Conservation (phyloP, 2,888 invertebrate species). For the Choreutis nemorana region DNA sequence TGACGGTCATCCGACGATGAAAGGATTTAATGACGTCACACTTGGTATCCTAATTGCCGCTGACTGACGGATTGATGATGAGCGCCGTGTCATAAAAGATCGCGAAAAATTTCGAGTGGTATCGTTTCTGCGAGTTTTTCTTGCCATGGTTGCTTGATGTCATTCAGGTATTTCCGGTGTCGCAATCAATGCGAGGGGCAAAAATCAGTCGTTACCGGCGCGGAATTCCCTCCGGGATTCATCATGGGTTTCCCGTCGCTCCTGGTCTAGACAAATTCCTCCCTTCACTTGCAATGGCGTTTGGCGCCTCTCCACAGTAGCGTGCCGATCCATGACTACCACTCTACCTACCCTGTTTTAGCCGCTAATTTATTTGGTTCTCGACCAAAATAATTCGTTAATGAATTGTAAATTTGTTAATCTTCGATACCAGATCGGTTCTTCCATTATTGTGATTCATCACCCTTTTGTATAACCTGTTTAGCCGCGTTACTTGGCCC, state of each 20-base stretch:
- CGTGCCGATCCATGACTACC: too few relatives aligned
- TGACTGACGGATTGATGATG: slow-evolving; percentile 2
- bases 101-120: slow-evolving; percentile 2
- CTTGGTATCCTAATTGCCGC: too few relatives aligned
- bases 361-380: too few relatives aligned
- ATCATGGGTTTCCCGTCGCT: slow-evolving; percentile 49
- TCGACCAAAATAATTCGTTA: too few relatives aligned
- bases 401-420: too few relatives aligned
- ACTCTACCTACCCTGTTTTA: too few relatives aligned
- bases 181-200: slow-evolving; percentile 40
- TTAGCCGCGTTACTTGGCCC: slow-evolving; percentile 20
- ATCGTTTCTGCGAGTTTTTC: too few relatives aligned
- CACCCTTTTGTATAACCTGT: too few relatives aligned
- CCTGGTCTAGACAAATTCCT: slow-evolving; percentile 23
- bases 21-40: slow-evolving; percentile 1
- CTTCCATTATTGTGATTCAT: too few relatives aligned
- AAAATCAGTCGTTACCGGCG: slow-evolving; percentile 24
- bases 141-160: too few relatives aligned
- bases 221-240: slow-evolving; percentile 45
- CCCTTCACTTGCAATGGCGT: slow-evolving; percentile 19
- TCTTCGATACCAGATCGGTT: too few relatives aligned
- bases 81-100: too few relatives aligned
- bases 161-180: slow-evolving; percentile 43
- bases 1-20: slow-evolving; percentile 5
- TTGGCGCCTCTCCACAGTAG: slow-evolving; percentile 31